Percentiles rank a stretch among this genome's conserved stretches.
Conservation (phyloP, 2,113 vertebrate species). For the Mixornis gularis region DNA sequence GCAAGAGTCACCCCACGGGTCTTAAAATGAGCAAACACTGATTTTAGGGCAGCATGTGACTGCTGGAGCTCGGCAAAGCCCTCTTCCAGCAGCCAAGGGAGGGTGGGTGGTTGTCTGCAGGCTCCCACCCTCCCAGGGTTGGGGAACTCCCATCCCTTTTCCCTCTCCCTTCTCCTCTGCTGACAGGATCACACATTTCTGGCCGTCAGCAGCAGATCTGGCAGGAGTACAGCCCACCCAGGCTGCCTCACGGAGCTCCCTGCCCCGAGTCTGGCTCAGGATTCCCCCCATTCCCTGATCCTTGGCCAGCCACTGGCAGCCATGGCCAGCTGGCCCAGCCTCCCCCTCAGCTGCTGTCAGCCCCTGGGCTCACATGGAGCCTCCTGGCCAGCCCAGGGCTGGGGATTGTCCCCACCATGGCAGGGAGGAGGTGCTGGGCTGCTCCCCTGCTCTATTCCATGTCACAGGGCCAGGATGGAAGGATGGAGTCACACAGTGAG, state of each 20-base stretch:
- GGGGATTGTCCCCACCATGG: not conserved
- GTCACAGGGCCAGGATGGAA: not conserved
- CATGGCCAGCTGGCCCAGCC: not conserved
- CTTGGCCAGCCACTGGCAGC: not conserved
- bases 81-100: not conserved
- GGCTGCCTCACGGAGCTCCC: not conserved
- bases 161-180: not conserved
- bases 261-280: not conserved
- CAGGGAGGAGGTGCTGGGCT: not conserved
- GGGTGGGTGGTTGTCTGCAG: not conserved
- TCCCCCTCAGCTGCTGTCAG: not conserved
- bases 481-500: fast-evolving
- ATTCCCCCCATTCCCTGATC: not conserved
- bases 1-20: too few relatives aligned
- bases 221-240: not conserved
- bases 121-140: fast-evolving
- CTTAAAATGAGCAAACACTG: not conserved
- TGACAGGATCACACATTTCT: not conserved
- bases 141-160: not conserved
- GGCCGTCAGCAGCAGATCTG: not conserved
- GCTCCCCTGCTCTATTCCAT: fast-evolving
- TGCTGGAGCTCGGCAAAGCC: not conserved
- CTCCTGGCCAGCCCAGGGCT: fast-evolving
- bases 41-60: not conserved
- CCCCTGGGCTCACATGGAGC: fast-evolving